These are phyloP conservation scores for Picus viridis DNA, from an alignment of 2,797 vertebrate genomes.

Conservation along the genomic window DNA sequence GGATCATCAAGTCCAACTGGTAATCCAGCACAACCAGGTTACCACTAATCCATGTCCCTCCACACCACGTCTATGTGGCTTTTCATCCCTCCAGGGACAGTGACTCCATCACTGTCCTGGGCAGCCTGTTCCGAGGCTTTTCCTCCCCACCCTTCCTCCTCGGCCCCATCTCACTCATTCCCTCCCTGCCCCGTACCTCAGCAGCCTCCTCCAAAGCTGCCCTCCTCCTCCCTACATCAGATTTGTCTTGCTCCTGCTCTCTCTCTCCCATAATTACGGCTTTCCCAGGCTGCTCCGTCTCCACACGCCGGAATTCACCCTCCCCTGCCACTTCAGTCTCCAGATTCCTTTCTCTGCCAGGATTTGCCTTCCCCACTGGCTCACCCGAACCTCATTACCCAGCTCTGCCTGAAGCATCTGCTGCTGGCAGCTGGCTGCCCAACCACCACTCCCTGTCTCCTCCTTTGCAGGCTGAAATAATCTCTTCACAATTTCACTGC, in stretches of 20 bases:
- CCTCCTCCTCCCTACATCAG: rapidly evolving
- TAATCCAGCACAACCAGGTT: no score
- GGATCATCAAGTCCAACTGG: no score
- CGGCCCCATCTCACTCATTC: rapidly evolving
- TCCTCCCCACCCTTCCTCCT: not conserved
- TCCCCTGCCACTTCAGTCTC: not conserved
- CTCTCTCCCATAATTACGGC: not conserved
- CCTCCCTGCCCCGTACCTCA: not conserved
- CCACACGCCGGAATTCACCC: rapidly evolving
- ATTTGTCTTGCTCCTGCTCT: not conserved
- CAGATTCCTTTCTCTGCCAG: not conserved
- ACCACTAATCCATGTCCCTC: no score
- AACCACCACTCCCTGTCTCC: not conserved
- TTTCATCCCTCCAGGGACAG: no score
- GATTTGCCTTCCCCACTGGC: not conserved
- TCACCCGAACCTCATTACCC: not conserved
- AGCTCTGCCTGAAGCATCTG: not conserved
- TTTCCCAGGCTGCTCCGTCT: not conserved
- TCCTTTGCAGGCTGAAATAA: not conserved
- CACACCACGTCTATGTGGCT: no score
- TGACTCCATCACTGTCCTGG: no score
- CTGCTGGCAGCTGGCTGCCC: not conserved
- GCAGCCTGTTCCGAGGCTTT: no score
- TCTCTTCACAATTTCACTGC: not conserved
- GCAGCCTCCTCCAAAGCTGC: not conserved